Conservation (phyloP, 37 sponge, comb jelly and placozoan genomes). For the Petrosia ficiformis region DNA sequence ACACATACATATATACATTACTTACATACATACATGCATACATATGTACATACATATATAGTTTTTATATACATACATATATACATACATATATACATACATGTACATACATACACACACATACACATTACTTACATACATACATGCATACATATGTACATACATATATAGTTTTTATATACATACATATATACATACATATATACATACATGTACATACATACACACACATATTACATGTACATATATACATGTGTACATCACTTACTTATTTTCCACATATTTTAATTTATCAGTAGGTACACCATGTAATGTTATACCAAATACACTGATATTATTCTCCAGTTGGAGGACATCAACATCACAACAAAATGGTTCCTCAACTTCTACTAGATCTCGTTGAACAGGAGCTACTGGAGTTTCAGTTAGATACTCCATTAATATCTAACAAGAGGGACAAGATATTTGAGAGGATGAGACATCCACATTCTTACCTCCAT, state of each 20-base stretch:
- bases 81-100: too few relatives aligned
- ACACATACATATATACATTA: too few relatives aligned
- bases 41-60: slow-evolving; percentile 14
- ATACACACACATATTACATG: too few relatives aligned
- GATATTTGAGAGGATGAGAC: neutral
- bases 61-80: too few relatives aligned
- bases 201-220: neutral
- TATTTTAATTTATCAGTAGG: slow-evolving; percentile 55
- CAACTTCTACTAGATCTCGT: slow-evolving; percentile 68
- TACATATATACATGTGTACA: too few relatives aligned
- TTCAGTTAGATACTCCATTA: slow-evolving; percentile 78
- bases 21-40: slow-evolving; percentile 9
- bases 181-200: too few relatives aligned
- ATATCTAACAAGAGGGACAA: neutral
- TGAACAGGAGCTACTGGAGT: slow-evolving; percentile 95
- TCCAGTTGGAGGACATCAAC: slow-evolving; percentile 32
- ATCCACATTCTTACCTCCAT: slow-evolving; percentile 4
- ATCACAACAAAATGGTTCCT: slow-evolving; percentile 69
- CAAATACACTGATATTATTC: slow-evolving; percentile 47
- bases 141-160: too few relatives aligned
- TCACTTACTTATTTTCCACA: slow-evolving; percentile 39
- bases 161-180: too few relatives aligned
- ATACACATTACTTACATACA: too few relatives aligned
- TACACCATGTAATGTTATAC: slow-evolving; percentile 57
- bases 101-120: too few relatives aligned